These are phyloP conservation scores for Synergus itoensis DNA, from an alignment of 2,888 invertebrate genomes.

Conservation along the genomic window DNA sequence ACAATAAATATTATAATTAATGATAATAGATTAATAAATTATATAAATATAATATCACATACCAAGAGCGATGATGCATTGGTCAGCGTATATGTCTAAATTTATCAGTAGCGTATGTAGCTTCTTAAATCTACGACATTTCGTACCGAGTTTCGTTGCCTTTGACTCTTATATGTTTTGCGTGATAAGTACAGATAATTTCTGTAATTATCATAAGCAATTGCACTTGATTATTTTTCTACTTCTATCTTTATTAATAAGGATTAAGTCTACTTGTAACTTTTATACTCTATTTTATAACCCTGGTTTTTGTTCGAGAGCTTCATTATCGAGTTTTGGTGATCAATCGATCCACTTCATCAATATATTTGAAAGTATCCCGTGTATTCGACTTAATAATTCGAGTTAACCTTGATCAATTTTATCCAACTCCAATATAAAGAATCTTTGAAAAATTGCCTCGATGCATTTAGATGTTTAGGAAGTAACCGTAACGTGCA, in stretches of 20 bases:
- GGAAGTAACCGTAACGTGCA: conserved; percentile 13
- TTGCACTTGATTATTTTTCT: conserved; percentile 48
- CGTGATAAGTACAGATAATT: conserved; percentile 27
- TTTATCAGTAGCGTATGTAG: conserved; percentile 74
- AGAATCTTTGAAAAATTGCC: background rate
- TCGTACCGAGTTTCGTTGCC: conserved; percentile 11
- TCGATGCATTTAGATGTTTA: conserved; percentile 16
- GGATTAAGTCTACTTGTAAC: conserved; percentile 20
- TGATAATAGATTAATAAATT: conserved; percentile 65
- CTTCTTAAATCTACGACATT: conserved; percentile 35
- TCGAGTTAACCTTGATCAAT: conserved; percentile 1
- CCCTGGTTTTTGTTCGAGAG: conserved; percentile 39
- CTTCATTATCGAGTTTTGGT: conserved; percentile 33
- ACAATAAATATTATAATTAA: conserved; percentile 61
- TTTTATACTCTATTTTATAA: conserved; percentile 20
- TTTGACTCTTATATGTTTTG: conserved; percentile 17
- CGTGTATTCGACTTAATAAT: conserved; percentile 5
- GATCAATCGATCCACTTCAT: conserved; percentile 36
- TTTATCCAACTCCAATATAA: background rate
- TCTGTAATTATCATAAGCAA: conserved; percentile 40
- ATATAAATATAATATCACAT: conserved; percentile 65
- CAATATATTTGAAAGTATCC: conserved; percentile 36
- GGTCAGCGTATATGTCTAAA: conserved; percentile 78
- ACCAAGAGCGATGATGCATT: conserved; percentile 73
- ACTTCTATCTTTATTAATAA: conserved; percentile 43